These are phyloP conservation scores for Eira barbara DNA, from an alignment of 2,113 vertebrate genomes.

Conservation along the genomic window DNA sequence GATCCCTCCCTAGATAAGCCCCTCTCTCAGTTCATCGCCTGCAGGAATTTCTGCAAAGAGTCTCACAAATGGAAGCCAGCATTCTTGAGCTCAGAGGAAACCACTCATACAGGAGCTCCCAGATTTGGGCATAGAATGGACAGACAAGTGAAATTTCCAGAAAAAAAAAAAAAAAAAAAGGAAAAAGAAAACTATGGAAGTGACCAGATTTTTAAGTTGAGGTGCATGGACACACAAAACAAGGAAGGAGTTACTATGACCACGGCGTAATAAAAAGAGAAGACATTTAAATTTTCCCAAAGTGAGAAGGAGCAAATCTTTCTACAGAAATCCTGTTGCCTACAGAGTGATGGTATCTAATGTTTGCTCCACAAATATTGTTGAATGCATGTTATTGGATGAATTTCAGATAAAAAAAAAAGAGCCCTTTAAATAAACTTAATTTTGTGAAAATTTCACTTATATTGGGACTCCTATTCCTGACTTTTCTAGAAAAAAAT, in stretches of 20 bases:
- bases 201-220: not conserved
- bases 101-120: not conserved
- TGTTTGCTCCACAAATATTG: not conserved
- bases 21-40: not conserved
- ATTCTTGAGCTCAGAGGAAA: not conserved
- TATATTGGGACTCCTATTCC: not conserved
- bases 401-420: not conserved
- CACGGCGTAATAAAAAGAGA: not conserved
- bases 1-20: rapidly evolving
- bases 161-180: not conserved
- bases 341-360: not conserved
- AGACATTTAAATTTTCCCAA: not conserved
- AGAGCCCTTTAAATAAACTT: not conserved
- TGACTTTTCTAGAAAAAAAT: not conserved
- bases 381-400: not conserved
- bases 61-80: not conserved
- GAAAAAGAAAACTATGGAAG: not conserved
- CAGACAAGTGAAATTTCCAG: not conserved
- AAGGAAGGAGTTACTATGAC: not conserved
- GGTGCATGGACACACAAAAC: not conserved
- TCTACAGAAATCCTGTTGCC: not conserved
- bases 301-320: not conserved
- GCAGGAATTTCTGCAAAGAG: not conserved
- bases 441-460: not conserved
- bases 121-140: not conserved